A percentile compares a stretch with the other conserved stretches of the same genome.
Conservation (phyloP, 2,797 vertebrate genomes). For the Ptychobarbus kaznakovi region DNA sequence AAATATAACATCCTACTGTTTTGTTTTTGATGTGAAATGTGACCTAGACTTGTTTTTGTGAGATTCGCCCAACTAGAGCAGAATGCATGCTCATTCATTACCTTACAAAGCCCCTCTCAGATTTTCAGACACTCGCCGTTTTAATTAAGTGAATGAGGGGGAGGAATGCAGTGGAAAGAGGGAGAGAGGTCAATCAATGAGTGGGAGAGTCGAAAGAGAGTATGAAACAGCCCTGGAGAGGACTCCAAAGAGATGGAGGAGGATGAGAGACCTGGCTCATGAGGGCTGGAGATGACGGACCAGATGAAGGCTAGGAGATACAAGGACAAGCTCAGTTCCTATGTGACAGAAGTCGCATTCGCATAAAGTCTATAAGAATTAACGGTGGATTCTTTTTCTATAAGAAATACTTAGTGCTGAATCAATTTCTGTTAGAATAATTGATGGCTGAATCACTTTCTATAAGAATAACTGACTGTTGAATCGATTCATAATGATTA, state of each 20-base stretch:
- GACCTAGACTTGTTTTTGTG: background rate
- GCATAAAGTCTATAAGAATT: constrained; percentile 6
- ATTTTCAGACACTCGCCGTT: constrained; percentile 27
- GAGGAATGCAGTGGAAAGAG: constrained; percentile 50
- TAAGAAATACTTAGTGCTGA: background rate
- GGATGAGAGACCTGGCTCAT: constrained; percentile 35
- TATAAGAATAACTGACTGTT: constrained; percentile 37
- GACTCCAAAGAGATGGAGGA: constrained; percentile 38
- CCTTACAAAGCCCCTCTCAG: constrained; percentile 42
- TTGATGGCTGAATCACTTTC: constrained; percentile 29
- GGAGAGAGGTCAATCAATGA: constrained; percentile 51
- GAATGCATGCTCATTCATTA: constrained; percentile 40
- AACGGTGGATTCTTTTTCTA: background rate
- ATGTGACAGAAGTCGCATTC: background rate
- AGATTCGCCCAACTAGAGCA: constrained; percentile 25
- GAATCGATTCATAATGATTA: constrained; percentile 21
- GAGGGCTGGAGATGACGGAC: constrained; percentile 3
- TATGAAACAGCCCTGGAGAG: constrained; percentile 37
- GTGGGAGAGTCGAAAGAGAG: constrained; percentile 38
- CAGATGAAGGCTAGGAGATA: constrained; percentile 9
- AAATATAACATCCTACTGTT: background rate
- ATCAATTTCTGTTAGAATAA: constrained; percentile 24
- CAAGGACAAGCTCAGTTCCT: constrained; percentile 1
- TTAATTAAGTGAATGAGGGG: constrained; percentile 53
- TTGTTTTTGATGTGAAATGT: background rate